Evolutionary conservation across 2,113 vertebrate species (phyloP), one percentile per base, ranked within the genome.

Genomic region (Aleadryas rufinucha): DNA sequence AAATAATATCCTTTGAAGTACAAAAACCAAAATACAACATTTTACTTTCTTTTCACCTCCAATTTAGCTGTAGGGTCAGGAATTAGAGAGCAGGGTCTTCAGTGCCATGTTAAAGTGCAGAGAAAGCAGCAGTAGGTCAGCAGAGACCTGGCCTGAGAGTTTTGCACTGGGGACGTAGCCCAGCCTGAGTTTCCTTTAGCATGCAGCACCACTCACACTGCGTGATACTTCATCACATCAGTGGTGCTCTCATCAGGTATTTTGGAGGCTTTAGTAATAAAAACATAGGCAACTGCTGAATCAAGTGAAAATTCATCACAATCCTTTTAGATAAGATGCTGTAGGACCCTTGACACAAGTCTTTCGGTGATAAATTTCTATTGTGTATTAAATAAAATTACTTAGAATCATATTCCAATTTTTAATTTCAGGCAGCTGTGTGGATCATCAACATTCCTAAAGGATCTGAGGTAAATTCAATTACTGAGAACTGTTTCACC

Each of bases 371-470:
- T 91, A 92, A 78, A 94, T 94, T 93, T 69, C 68, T 80, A 75
- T 80, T 83, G 74, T 91, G 54, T 92, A 16, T 85, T 69, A 92
- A 96, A 96, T 94, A 94, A 86, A 95, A 92, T 90, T 31, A 88
- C 57, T 90, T 86, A 47, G 88, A 92, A 81, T 91, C 93, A 84
- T 93, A 94, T 91, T 85, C 77, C 87, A 68, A 4, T 84, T 95
- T 97, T 91, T 93, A 97, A 96, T 87, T 90, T 84, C 69, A 91
- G 79, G 60, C 84, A 92, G 72, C 60, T 91, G 7, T 49, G 59
- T 95, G 77, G 41, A 84, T 94, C 84, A 95, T 97, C 95, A 97
- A 54, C 78, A 94, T 93, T 96, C 91, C 87, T 97, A 70, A 87
- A 95, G 87, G 94, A 95, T 94, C 77, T 74, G 87, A 91, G 60